Evolutionary conservation across 2,113 vertebrate species (phyloP), one percentile per base, ranked within the genome.

Genomic region (Numida meleagris): DNA sequence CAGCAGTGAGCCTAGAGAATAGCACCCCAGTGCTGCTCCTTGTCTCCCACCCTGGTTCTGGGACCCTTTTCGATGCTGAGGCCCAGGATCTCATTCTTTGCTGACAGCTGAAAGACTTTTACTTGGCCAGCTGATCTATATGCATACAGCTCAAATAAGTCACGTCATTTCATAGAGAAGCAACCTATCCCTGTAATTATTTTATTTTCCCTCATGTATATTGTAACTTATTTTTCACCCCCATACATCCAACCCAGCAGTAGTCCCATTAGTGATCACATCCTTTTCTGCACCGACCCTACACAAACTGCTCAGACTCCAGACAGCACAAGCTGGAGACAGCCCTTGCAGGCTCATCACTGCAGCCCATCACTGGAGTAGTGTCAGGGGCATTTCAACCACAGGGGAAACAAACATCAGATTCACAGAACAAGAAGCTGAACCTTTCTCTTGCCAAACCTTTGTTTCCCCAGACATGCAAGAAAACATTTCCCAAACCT

Each of bases 11-110:
- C 17, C 50, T 16, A 36, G 13, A 18, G 42, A 53, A 18, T 23
- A 36, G 81, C 34, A 27, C 50, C 2, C 10, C 1, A 2, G 0
- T 11, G 25, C 18, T 55, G n/a, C 31, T 68, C 16, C 34, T 51
- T 29, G 11, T 5, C 2, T 51, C 27, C 31, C 62, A 79, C 33
- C 24, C 17, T 68, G 4, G 0, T 25, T 27, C 19, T 57, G 36
- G 62, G 25, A 25, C 11, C 31, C 3, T 40, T 6, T 23, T 83
- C 23, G 18, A 18, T 0, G 2, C 1, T 0, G 61, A 61, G 18
- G 24, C 34, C 14, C 55, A 77, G 34, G 19, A 31, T 17, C 87
- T 29, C 29, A 24, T 45, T 82, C 15, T 53, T 78, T 17, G 6
- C 14, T 63, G 38, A 5, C 34, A 89, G 23, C 4, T 34, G 33